Base-by-base conservation (phyloP, 2,113 vertebrate genomes). In the Calypte anna region DNA sequence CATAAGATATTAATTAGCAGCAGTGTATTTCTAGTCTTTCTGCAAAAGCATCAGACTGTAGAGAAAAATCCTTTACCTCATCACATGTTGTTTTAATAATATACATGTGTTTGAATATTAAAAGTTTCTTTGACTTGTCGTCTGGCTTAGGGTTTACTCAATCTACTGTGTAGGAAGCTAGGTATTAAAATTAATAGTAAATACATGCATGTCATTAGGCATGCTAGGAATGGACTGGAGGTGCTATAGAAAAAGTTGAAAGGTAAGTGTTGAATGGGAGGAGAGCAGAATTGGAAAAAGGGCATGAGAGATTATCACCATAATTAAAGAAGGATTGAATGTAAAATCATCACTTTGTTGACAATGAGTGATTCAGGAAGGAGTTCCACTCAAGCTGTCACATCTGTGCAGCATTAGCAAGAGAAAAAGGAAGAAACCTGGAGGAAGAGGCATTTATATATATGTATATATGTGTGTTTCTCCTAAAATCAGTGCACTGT, bases 331-430 rank as follows among this genome's bases (percentile, higher is more conserved):
- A 84, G n/a, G 23, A 48, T 5, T 66, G 75, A 90, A 55, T 40
- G 14, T 12, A 38, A 3, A 85, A 58, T 74, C 79, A 77, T 80
- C 3, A 9, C 58, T 93, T 75, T 73, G 36, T 83, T 88, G 91
- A 68, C 13, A 17, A 30, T 79, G 86, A 90, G 70, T 78, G 44
- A 66, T 10, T 30, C 54, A 80, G 62, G 51, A 91, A 89, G 40
- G 78, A 89, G 87, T 93, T 89, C 69, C 40, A 44, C 67, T 79
- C 50, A 79, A 87, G 58, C 44, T 90, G 66, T 57, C 69, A 69
- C 84, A 82, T 92, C 95, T 95, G 94, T 64, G 62, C 40, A 80
- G 12, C 43, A 76, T 86, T 91, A 93, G n/a, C 21, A 88, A 59
- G 62, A 76, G 62, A 79, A 88, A 90, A 92, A 46, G 13, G 30